These are phyloP conservation scores for Ginglymostoma cirratum DNA, from an alignment of 2,113 vertebrate species.

Conservation along the genomic window DNA sequence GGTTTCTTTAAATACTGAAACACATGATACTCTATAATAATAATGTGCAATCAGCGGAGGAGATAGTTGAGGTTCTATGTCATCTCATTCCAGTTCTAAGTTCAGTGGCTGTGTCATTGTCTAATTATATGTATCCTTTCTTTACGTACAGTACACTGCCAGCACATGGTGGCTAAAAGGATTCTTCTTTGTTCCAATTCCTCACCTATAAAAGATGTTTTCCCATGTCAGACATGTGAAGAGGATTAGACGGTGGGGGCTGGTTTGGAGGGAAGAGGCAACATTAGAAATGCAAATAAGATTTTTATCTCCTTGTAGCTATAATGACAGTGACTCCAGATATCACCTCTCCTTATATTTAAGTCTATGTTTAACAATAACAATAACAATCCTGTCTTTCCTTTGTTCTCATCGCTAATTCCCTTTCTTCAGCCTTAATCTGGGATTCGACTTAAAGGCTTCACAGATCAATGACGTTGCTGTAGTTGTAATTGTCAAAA, in stretches of 20 bases:
- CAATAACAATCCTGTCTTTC: background rate
- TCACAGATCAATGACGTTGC: background rate
- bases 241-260: background rate
- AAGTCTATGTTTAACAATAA: background rate
- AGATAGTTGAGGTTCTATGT: background rate
- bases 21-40: background rate
- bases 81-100: background rate
- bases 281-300: background rate
- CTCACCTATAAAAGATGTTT: background rate
- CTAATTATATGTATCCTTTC: constrained; percentile 16
- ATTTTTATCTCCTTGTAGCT: background rate
- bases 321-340: background rate
- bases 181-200: background rate
- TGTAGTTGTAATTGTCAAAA: background rate
- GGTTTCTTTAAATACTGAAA: background rate
- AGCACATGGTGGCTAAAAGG: background rate
- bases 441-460: background rate
- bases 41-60: background rate
- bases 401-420: background rate
- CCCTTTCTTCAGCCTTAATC: background rate
- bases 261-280: background rate
- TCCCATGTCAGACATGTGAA: background rate
- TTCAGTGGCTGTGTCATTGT: background rate
- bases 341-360: background rate
- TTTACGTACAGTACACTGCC: background rate